Base-by-base conservation (phyloP, 2,113 vertebrate genomes). In the Pelusios castaneus region DNA sequence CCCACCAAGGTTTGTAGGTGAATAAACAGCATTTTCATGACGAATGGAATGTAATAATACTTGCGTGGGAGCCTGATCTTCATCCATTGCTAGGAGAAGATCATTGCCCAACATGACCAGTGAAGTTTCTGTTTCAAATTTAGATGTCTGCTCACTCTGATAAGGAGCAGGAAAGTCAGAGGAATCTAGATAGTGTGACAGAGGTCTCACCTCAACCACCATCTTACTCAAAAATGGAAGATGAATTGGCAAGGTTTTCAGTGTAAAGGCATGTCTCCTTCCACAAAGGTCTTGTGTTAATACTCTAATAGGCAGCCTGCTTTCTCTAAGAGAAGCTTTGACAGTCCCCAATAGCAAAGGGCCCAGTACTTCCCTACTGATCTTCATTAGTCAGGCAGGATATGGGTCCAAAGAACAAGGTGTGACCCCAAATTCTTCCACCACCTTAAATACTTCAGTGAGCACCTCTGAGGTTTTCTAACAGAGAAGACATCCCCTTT, bases 361-460 rank as follows among this genome's bases (percentile, higher is more conserved):
- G 34, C 34, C 16, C 34, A 21, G 34, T n/a, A 10, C 60, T 67
- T 67, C 8, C 63, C 38, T 70, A 38, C 75, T 31, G 67, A 0
- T 21, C 14, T n/a, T 87, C 0, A 0, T 77, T 90, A 89, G 70
- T 51, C n/a, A 41, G 55, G 58, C 52, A 87, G 31, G 58, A 86
- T 54, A 49, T 3, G 2, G 80, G 80, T 92, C 81, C 88, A 31
- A 94, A 31, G 43, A 25, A 7, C 0, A 1, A 85, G 5, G 21
- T 79, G 29, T n/a, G 75, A 87, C 60, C 34, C 34, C 43, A 89
- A 41, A 38, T 89, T 81, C 25, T 73, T 88, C 56, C 93, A 87
- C 76, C 63, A 31, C 84, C 56, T 87, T 75, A n/a, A 21, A 10
- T 55, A 47, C 88, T 38, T 80, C 1, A 1, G 4, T 27, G 34